phyloP scores from a whole-genome alignment of 2,888 invertebrate species.

The Cheilosia soror region DNA sequence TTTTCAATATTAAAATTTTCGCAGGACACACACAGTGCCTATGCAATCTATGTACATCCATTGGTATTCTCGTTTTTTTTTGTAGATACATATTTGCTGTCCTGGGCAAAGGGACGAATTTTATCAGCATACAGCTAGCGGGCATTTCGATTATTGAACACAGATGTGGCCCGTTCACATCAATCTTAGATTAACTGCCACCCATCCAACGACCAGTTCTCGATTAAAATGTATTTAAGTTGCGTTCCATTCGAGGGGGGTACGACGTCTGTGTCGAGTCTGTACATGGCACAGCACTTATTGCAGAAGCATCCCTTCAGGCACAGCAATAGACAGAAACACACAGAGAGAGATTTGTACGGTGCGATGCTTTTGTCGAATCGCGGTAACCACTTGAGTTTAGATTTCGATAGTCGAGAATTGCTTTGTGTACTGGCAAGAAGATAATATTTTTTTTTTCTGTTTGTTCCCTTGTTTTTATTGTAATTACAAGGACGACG shows the following conservation, averaged over 20 bases:
- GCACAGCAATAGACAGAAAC: slow-evolving; percentile 8
- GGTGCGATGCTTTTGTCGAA: slow-evolving; percentile 14
- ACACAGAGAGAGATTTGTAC: background rate
- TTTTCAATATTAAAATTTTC: slow-evolving; percentile 75
- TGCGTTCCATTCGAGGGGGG: slow-evolving; percentile 34
- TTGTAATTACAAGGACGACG: slow-evolving; percentile 47
- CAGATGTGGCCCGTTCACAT: slow-evolving; percentile 74
- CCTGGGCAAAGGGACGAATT: slow-evolving; percentile 48
- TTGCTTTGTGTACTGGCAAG: slow-evolving; percentile 4
- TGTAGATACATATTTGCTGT: background rate
- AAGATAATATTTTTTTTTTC: slow-evolving; percentile 28
- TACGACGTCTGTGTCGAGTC: background rate
- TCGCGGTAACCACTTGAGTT: slow-evolving; percentile 50
- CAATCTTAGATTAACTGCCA: slow-evolving; percentile 75
- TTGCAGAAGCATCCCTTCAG: slow-evolving; percentile 54
- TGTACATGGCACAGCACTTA: slow-evolving; percentile 71
- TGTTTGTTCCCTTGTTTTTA: slow-evolving; percentile 25
- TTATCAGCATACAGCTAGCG: slow-evolving; percentile 71
- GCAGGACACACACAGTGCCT: slow-evolving; percentile 46
- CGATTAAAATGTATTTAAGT: slow-evolving; percentile 75
- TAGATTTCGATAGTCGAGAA: slow-evolving; percentile 28
- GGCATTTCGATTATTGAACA: slow-evolving; percentile 74
- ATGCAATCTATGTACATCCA: background rate
- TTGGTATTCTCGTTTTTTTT: slow-evolving; percentile 39
- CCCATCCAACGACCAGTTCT: slow-evolving; percentile 50